A percentile compares a stretch with the other conserved stretches of the same genome.
Conservation (phyloP, 1,140 invertebrate species). For the Tetragonula clypearis region DNA sequence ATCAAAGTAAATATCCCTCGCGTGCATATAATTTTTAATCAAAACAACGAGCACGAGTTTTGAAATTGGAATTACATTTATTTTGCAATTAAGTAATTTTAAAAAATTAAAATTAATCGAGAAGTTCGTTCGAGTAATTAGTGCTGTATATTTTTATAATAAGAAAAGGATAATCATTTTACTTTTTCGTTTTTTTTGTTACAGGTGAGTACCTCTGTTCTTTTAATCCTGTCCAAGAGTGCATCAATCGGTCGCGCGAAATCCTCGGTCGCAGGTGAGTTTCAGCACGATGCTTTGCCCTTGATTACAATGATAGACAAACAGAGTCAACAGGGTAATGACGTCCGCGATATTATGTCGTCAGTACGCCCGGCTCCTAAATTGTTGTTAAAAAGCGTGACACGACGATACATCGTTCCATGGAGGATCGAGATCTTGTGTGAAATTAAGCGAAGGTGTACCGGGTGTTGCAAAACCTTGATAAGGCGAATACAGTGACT, state of each 20-base stretch:
- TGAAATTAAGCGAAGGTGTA: not conserved
- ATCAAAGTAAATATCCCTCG: no score
- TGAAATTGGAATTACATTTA: no score
- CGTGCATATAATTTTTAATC: no score
- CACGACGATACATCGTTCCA: not conserved
- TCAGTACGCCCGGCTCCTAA: not conserved
- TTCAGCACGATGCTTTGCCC: slow-evolving; percentile 71
- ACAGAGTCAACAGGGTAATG: no score
- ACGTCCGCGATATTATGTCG: not conserved
- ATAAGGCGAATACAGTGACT: not conserved
- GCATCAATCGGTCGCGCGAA: slow-evolving; percentile 47
- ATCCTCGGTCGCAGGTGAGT: slow-evolving; percentile 72
- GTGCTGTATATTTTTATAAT: no score
- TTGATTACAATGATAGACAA: not conserved
- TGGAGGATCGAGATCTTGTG: not conserved
- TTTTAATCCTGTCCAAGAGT: slow-evolving; percentile 18
- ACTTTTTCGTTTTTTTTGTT: slow-evolving; percentile 61
- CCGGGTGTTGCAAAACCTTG: not conserved
- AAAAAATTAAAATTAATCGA: no score
- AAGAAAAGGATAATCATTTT: not conserved
- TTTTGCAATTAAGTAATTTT: no score
- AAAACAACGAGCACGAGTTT: no score
- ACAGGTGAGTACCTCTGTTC: slow-evolving; percentile 73
- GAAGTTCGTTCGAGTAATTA: no score
- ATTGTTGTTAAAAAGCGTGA: not conserved